Base-by-base conservation (phyloP, 2,888 invertebrate genomes). In the Drosophila siamana region DNA sequence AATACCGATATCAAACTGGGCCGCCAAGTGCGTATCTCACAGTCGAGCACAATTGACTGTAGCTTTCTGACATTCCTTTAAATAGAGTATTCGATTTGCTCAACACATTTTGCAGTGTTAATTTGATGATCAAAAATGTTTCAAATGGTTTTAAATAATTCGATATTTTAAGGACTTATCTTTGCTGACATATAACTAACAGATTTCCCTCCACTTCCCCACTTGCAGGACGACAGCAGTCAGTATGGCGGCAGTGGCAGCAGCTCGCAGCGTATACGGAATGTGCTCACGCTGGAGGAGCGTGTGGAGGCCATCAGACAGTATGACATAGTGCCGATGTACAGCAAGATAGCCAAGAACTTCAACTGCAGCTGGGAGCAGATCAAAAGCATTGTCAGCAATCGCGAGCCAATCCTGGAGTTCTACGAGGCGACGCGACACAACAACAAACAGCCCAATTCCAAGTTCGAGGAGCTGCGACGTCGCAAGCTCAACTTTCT, bases 281-380 rank as follows among this genome's bases (percentile, higher is more conserved):
- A 91, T 16, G 88, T 91, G 2, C 62, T 90, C 44, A 90, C 90
- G 3, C 75, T 91, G 24, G 89, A 91, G 60, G 91, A 91, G 71
- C 90, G 91, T 9, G 90, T 91, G 0, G 87, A 83, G 22, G 92
- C 76, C 38, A 91, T 91, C 38, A 76, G 88, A 2, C 91, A 91
- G 26, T 91, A 91, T 61, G 91, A 91, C 46, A 81, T 88, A 15
- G 74, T 86, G 16, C 92, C 92, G 2, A 90, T 90, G 85, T 91
- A 91, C 55, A 91, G 90, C 38, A 91, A 90, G 66, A 88, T 91
- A 6, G 91, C 91, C 0, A 89, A 89, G 54, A 90, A 88, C 69
- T 91, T 91, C 61, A 90, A 90, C 46, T 91, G 91, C 55, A 91
- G 91, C 60, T 90, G 90, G 89, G 91, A 91, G 54, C 91, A 91